Percentiles rank a stretch among this genome's conserved stretches.
Evolutionary conservation across 2,797 vertebrate genomes (phyloP).

Genomic region (Geotria australis): DNA sequence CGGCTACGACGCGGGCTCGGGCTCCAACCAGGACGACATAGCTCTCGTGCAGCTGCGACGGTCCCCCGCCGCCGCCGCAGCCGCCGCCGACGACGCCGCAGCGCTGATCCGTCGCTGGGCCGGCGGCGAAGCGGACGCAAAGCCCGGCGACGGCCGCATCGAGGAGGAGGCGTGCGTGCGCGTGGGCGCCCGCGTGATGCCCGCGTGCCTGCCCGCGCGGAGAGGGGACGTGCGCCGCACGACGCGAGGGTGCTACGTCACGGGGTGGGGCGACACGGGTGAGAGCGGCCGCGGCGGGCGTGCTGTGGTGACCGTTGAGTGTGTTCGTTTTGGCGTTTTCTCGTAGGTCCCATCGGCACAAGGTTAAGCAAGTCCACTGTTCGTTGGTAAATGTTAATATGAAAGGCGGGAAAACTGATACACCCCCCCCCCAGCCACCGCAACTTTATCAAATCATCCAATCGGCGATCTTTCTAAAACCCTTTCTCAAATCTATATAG

Average conservation of each 20-base stretch:
- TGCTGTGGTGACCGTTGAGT: neutral
- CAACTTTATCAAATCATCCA: too few relatives aligned
- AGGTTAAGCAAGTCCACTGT: too few relatives aligned
- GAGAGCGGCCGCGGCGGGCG: neutral
- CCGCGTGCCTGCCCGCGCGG: slow-evolving; percentile 27
- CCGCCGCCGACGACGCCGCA: too few relatives aligned
- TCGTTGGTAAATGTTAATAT: too few relatives aligned
- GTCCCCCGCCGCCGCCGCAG: too few relatives aligned
- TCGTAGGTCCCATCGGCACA: neutral
- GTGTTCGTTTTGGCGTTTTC: neutral
- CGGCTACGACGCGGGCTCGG: slow-evolving; percentile 31
- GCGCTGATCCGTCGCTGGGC: too few relatives aligned
- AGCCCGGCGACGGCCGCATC: slow-evolving; percentile 5
- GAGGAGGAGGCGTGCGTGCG: slow-evolving; percentile 24
- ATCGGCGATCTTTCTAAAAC: too few relatives aligned
- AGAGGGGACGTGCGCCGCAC: slow-evolving; percentile 15
- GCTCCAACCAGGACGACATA: slow-evolving; percentile 30
- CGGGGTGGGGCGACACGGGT: slow-evolving; percentile 54
- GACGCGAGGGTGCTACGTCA: slow-evolving; percentile 29
- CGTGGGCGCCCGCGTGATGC: slow-evolving; percentile 31
- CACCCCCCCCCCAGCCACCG: too few relatives aligned
- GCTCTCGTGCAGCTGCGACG: slow-evolving; percentile 24
- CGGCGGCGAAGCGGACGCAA: too few relatives aligned
- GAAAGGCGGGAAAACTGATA: too few relatives aligned
- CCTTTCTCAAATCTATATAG: neutral